Conservation (phyloP, 1,140 invertebrate genomes). For the Ladona fulva region DNA sequence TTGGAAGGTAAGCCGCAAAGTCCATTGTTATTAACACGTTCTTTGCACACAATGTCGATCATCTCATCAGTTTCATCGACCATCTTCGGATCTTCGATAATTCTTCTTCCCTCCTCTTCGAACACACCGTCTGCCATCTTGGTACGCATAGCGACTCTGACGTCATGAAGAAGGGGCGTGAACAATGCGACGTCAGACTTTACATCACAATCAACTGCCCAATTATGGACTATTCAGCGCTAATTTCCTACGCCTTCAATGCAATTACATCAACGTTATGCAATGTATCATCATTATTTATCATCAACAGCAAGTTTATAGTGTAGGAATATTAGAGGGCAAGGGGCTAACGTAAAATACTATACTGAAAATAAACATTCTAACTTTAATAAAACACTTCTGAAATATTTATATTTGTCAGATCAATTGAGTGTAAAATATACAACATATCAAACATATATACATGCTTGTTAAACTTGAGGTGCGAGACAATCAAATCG, state of each 20-base stretch:
- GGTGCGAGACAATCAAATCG: too few relatives aligned
- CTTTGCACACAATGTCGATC: background rate
- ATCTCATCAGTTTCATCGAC: background rate
- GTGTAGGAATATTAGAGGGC: too few relatives aligned
- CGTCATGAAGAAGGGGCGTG: background rate
- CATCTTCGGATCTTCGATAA: background rate
- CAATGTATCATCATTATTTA: too few relatives aligned
- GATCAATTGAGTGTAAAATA: too few relatives aligned
- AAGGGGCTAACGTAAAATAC: too few relatives aligned
- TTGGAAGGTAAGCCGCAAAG: background rate
- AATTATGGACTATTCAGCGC: background rate
- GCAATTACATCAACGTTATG: too few relatives aligned
- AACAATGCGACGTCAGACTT: background rate
- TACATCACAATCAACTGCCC: background rate
- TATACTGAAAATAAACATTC: too few relatives aligned
- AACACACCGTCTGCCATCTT: conserved; percentile 3
- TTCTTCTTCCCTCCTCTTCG: background rate
- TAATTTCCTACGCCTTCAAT: background rate
- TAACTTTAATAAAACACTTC: too few relatives aligned
- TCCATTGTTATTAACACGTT: background rate
- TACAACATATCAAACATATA: too few relatives aligned
- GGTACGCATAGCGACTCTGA: background rate
- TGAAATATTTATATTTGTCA: too few relatives aligned
- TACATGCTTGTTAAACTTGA: too few relatives aligned
- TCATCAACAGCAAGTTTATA: too few relatives aligned